Base-by-base conservation (phyloP, 2,113 vertebrate genomes). In the Clarias macrocephalus region DNA sequence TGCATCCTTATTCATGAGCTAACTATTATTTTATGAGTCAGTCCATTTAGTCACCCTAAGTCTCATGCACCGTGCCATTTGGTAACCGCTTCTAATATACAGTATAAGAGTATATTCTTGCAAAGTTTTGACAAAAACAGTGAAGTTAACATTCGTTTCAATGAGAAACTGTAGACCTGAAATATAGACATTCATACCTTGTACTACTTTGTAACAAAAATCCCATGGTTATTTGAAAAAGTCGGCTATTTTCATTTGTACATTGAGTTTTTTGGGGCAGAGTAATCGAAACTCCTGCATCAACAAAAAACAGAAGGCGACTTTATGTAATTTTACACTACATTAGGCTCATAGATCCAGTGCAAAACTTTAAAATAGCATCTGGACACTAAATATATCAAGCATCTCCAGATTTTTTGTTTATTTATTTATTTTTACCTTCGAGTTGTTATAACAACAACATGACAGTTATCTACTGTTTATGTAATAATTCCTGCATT, bases 371-470 rank as follows among this genome's bases (percentile, higher is more conserved):
- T 52, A 12, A 25, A 52, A 25, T 25, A 75, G 72, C 33, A 66
- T 73, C 25, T 54, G 23, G 5, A 56, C 48, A 77, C 48, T 54
- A 56, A 54, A 28, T 28, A 56, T 25, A 76, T 76, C 23, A 54
- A 76, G 48, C 37, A 15, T n/a, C 13, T n/a, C 48, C 23, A 28
- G 25, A 18, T 37, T 72, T 56, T 54, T 76, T 52, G 19, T 72
- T 56, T n/a, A n/a, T n/a, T n/a, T n/a, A n/a, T n/a, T n/a, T n/a
- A n/a, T 77, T 76, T 52, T 76, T 77, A 21, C 52, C 75, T 77
- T 52, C 25, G n/a, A 15, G 11, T n/a, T 76, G 48, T 25, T 77
- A 77, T 48, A 48, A 8, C 25, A 3, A 25, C 23, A 75, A 75
- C 2, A 56, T 6, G 13, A 54, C 25, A 28, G 7, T 25, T n/a